Base-by-base conservation (phyloP, 2,113 vertebrate species). In the Hippolais icterina region DNA sequence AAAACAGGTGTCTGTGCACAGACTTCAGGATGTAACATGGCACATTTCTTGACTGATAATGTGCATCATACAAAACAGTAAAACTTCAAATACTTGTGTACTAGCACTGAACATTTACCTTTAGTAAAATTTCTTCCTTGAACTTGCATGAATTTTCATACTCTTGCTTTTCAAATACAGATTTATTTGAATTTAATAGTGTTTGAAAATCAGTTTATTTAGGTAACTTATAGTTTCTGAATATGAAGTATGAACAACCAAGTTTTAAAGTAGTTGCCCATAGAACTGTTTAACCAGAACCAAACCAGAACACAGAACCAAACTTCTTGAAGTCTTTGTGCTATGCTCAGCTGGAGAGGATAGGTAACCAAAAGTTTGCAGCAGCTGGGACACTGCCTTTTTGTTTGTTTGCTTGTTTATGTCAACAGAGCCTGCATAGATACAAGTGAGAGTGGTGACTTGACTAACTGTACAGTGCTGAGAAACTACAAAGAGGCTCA, bases 401-500 rank as follows among this genome's bases (percentile, higher is more conserved):
- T 57, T 78, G 10, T 75, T 72, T 90, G 60, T 28, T 42, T 87
- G 28, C 90, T 42, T 87, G 28, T 91, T 61, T 96, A 42, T 94
- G 18, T 94, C 91, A 81, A 83, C 90, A 99, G 99, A 98, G 99
- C 99, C 81, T 99, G 99, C 82, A 95, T 99, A 90, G 99, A 99
- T 97, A 99, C 99, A 3, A 99, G 98, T 76, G 99, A 99, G 97
- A 98, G 92, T 47, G 99, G 99, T 70, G 99, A 99, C 47, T 97
- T 99, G 81, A 94, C 96, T 65, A 98, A 97, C 80, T 98, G 98
- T 80, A 98, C 97, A 2, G 98, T 99, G 24, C 94, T 99, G 89
- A 98, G 98, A 92, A 98, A 98, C 77, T 99, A 99, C 97, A 99
- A 89, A 97, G 99, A 99, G 91, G 97, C 97, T 14, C 99, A 99